phyloP scores from a whole-genome alignment of 64 coral and sea anemone species.

The Actinia equina region DNA sequence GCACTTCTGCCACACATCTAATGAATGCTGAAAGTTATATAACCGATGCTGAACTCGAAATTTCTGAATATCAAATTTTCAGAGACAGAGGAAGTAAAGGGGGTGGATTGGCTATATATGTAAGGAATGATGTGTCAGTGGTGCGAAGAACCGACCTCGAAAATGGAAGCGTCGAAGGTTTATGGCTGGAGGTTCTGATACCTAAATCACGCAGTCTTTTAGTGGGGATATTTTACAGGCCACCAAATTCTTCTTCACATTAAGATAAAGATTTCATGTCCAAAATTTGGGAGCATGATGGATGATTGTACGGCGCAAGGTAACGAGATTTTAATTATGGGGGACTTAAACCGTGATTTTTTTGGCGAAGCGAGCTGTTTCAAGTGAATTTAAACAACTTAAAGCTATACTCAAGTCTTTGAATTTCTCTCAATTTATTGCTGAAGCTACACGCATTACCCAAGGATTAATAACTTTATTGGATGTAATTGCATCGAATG shows the following conservation, averaged over 20 bases:
- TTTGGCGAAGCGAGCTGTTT: too few species aligned
- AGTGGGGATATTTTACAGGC: neutral
- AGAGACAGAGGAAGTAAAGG: too few species aligned
- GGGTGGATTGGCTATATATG: too few species aligned
- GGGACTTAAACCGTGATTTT: neutral
- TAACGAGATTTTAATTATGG: neutral
- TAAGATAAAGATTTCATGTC: neutral
- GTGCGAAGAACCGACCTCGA: too few species aligned
- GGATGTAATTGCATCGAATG: conserved; percentile 35
- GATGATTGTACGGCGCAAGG: neutral
- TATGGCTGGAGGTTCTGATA: neutral
- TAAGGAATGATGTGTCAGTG: too few species aligned
- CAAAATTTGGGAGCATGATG: neutral
- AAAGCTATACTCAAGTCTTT: conserved; percentile 35
- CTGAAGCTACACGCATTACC: conserved; percentile 33
- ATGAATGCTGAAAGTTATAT: too few species aligned
- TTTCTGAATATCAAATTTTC: too few species aligned
- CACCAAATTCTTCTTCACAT: neutral
- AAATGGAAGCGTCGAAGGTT: neutral
- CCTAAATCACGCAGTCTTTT: neutral
- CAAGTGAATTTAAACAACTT: conserved; percentile 47
- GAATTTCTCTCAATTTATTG: conserved; percentile 34
- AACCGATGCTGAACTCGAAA: too few species aligned
- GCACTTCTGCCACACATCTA: too few species aligned
- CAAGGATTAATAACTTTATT: conserved; percentile 7